Conservation (phyloP, 2,113 vertebrate species). For the Cyanoliseus patagonus region DNA sequence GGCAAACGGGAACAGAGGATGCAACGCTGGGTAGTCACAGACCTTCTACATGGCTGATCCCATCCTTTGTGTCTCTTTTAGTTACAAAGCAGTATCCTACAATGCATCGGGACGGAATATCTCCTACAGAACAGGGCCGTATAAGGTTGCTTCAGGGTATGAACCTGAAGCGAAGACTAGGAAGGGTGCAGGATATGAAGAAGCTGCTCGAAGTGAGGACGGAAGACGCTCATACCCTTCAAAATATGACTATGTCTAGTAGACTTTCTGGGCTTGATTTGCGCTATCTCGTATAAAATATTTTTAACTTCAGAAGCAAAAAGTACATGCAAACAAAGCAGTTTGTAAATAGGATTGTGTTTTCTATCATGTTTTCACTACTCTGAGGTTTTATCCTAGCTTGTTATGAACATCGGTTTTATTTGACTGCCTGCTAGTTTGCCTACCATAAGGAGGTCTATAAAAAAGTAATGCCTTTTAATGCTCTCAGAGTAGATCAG, state of each 20-base stretch:
- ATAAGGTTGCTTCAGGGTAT: conserved; percentile 67
- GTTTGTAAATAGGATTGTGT: not conserved
- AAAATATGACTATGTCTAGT: conserved; percentile 88
- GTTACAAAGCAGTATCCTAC: conserved; percentile 86
- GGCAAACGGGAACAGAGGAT: not conserved
- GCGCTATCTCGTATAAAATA: not conserved
- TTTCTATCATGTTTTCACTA: not conserved
- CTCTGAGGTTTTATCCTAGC: not conserved
- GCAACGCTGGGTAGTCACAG: accelerated
- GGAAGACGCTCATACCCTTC: conserved; percentile 79
- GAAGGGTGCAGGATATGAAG: conserved; percentile 71
- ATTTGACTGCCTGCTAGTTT: not conserved
- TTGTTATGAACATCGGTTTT: not conserved
- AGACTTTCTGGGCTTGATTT: not conserved
- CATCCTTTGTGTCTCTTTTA: conserved; percentile 57
- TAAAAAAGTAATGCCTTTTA: not conserved
- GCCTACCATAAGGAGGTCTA: not conserved
- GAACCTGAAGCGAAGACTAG: conserved; percentile 67
- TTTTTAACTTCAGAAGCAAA: conserved; percentile 12
- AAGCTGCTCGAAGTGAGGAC: conserved; percentile 73
- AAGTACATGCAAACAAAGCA: not conserved
- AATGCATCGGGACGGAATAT: conserved; percentile 79
- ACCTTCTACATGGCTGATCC: not conserved
- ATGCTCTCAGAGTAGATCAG: not conserved
- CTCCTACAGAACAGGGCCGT: conserved; percentile 76